Evolutionary conservation across 2,888 invertebrate species (phyloP).

Genomic region (Drosophila nigricruria): DNA sequence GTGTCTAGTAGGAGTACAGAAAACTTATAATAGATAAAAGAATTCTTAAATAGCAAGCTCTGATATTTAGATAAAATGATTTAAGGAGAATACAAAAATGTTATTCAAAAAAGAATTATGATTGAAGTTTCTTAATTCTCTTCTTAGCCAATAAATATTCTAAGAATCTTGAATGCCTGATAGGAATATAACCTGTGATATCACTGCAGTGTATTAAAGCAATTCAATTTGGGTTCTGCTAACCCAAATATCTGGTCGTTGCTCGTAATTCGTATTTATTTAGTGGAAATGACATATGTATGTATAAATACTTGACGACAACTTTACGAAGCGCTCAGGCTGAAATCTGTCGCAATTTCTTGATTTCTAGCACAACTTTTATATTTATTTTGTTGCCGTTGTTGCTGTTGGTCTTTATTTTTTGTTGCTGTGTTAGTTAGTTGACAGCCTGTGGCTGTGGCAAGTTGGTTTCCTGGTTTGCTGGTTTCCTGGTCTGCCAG

Average conservation of each 20-base stretch:
- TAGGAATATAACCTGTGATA: neutral
- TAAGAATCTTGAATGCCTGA: neutral
- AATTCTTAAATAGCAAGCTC: too few species aligned
- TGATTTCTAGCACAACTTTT: constrained; percentile 11
- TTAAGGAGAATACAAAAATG: too few species aligned
- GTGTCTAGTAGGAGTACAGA: too few species aligned
- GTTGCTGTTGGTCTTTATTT: constrained; percentile 5
- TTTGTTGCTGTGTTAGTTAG: constrained; percentile 34
- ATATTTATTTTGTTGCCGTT: constrained; percentile 7
- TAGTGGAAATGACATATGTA: constrained; percentile 47
- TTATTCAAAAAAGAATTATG: too few species aligned
- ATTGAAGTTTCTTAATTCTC: neutral
- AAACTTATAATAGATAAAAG: too few species aligned
- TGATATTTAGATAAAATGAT: too few species aligned
- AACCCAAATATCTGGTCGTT: constrained; percentile 20
- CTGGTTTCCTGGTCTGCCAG: constrained; percentile 21
- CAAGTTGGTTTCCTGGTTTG: constrained; percentile 16
- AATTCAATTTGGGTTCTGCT: constrained; percentile 10
- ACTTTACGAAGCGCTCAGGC: constrained; percentile 35
- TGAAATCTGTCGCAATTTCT: constrained; percentile 45
- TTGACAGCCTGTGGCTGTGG: constrained; percentile 56
- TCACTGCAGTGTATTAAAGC: constrained; percentile 13
- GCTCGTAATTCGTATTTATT: constrained; percentile 49
- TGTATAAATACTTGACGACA: constrained; percentile 48
- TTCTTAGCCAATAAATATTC: neutral